Conservation (phyloP, 2,888 invertebrate species). For the Himalopsyche tibetana region DNA sequence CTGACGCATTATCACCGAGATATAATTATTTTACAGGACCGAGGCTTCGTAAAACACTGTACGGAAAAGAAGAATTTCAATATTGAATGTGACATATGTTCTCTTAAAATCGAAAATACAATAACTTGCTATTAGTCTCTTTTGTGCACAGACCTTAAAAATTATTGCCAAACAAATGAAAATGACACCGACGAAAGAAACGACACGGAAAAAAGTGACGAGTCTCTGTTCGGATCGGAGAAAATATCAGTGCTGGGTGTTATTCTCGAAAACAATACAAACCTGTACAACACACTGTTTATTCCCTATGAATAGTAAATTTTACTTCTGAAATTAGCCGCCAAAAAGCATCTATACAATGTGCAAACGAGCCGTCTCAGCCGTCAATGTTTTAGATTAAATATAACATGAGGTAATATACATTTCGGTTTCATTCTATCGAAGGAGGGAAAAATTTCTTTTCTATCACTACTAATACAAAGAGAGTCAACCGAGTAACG, state of each 20-base stretch:
- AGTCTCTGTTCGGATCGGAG: background rate
- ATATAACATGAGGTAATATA: conserved; percentile 1
- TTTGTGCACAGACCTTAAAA: conserved; percentile 40
- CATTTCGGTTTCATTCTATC: background rate
- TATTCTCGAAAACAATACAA: background rate
- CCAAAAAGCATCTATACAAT: conserved; percentile 25
- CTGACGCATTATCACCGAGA: too few relatives aligned
- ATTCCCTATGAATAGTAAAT: background rate
- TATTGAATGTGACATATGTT: background rate
- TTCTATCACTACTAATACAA: conserved; percentile 8
- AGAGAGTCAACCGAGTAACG: background rate
- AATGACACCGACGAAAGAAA: background rate
- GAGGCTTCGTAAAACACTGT: background rate
- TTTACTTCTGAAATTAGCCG: background rate
- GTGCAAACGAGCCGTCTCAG: conserved; percentile 12
- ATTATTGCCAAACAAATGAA: conserved; percentile 36
- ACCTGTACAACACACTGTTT: conserved; percentile 21
- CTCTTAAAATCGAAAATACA: conserved; percentile 36
- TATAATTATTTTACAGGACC: too few relatives aligned
- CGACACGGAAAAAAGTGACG: background rate
- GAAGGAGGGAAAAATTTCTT: conserved; percentile 22
- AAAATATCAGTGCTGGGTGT: background rate
- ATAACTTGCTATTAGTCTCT: conserved; percentile 37
- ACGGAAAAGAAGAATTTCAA: conserved; percentile 13
- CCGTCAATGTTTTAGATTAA: conserved; percentile 10